A percentile compares a stretch with the other conserved stretches of the same genome.
These are phyloP conservation scores for Oligia fasciuncula DNA, from an alignment of 2,888 invertebrate genomes.

Conservation along the genomic window DNA sequence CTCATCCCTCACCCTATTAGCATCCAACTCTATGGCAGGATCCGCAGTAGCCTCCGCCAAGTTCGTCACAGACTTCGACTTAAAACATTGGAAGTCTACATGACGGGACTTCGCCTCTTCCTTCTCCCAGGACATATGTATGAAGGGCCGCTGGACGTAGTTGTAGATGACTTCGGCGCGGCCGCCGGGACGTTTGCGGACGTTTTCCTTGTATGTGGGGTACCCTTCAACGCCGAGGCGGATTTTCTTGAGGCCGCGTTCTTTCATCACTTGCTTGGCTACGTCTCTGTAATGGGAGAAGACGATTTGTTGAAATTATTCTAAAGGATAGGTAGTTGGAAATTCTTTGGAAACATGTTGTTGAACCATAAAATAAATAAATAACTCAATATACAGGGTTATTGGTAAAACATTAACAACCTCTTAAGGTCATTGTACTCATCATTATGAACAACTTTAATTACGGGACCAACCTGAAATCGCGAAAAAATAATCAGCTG, in stretches of 20 bases:
- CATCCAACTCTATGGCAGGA: slow-evolving; percentile 92
- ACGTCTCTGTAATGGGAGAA: slow-evolving; percentile 93
- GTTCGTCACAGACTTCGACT: slow-evolving; percentile 99
- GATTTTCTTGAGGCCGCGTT: slow-evolving; percentile 99
- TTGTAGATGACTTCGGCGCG: slow-evolving; percentile 99
- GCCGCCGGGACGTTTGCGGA: slow-evolving; percentile 98
- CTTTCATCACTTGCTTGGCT: slow-evolving; percentile 99
- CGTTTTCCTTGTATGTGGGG: slow-evolving; percentile 99
- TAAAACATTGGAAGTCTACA: slow-evolving; percentile 99
- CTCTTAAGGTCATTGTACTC: too few relatives aligned
- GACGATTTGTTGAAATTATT: neutral
- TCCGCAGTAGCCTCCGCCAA: slow-evolving; percentile 98
- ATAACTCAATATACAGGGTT: too few relatives aligned
- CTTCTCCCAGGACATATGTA: slow-evolving; percentile 99
- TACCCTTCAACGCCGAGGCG: slow-evolving; percentile 99
- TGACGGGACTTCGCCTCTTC: slow-evolving; percentile 99
- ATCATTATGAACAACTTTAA: too few relatives aligned
- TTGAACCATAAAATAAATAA: too few relatives aligned
- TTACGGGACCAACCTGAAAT: too few relatives aligned
- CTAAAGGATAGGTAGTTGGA: too few relatives aligned
- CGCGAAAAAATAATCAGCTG: too few relatives aligned
- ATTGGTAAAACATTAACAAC: too few relatives aligned
- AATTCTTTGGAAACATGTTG: too few relatives aligned
- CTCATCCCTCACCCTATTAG: slow-evolving; percentile 81
- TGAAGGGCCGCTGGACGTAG: slow-evolving; percentile 99